Evolutionary conservation across 2,888 invertebrate genomes (phyloP), one percentile per base, ranked within the genome.

Genomic region (Liposcelis brunnea): DNA sequence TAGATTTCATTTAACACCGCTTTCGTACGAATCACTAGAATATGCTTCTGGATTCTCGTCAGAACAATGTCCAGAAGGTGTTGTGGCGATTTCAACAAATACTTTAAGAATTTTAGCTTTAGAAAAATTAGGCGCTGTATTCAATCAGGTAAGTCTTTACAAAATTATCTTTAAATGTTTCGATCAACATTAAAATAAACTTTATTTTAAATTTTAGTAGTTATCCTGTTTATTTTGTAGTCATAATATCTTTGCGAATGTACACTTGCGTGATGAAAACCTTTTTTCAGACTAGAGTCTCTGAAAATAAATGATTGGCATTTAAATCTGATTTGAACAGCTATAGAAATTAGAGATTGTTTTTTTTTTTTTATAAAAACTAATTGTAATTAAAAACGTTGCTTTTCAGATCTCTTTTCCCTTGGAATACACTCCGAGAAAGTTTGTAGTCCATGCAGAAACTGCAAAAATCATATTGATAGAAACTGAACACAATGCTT

Each of bases 51-150:
- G 95, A 2, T 98, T 99, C 63, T 70, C 74, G 1, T 75, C 74
- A 52, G 97, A 98, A 64, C 98, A 99, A 64, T 99, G 98, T 69
- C 91, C 94, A 1, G 98, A 98, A 64, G 98, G 98, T 52, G 93
- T 98, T 54, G 98, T 98, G 1, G 98, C 98, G 0, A 98, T 99
- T 61, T 93, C 95, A 0, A 89, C 93, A 1, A 98, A 98, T 59
- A 97, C 97, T 0, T 68, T 98, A 44, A 72, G 95, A 58, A 99
- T 98, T 72, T 74, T 98, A 62, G 95, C 97, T 0, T 67, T 99
- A 45, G 98, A 98, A 62, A 99, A 99, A 62, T 67, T 98, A 2
- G 98, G 98, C 0, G 95, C 94, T 0, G 93, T 98, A 2, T 98
- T 99, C 62, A 99, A 98, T 66, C 95, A 95, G 63, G 68, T 67